Conservation (phyloP, 2,797 vertebrate genomes). For the Rhincodon typus region DNA sequence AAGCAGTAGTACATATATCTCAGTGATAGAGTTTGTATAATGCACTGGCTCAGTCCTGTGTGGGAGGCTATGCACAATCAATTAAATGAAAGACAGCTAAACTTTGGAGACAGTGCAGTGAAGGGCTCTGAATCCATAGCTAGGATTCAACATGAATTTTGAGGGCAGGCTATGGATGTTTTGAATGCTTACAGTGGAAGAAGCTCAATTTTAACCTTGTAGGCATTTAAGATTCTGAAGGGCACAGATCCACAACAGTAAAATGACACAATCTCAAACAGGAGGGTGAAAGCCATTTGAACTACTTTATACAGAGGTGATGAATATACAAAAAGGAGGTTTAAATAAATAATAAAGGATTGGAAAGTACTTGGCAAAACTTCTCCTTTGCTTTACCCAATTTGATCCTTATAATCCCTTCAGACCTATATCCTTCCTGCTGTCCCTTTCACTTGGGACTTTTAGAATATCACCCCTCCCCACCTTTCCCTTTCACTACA, state of each 20-base stretch:
- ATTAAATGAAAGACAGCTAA: not conserved
- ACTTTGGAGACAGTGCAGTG: not conserved
- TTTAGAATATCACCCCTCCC: not conserved
- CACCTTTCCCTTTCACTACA: not conserved
- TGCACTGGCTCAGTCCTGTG: not conserved
- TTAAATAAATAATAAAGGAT: not conserved
- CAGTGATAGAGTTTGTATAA: not conserved
- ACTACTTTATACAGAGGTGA: not conserved
- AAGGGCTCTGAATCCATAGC: not conserved
- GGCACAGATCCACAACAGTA: not conserved
- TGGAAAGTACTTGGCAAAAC: not conserved
- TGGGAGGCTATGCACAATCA: not conserved
- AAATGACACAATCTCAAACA: not conserved
- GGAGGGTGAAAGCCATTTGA: not conserved
- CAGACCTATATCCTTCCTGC: not conserved
- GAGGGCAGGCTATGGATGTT: not conserved
- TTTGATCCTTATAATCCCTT: not conserved
- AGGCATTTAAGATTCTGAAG: not conserved
- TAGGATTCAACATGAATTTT: not conserved
- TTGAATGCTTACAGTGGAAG: not conserved
- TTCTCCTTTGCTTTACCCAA: not conserved
- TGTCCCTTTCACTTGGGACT: not conserved
- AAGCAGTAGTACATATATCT: not conserved
- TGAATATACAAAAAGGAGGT: not conserved
- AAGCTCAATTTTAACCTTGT: not conserved